Conservation (phyloP, 92 coral and sea anemone genomes). For the Porites divaricata region DNA sequence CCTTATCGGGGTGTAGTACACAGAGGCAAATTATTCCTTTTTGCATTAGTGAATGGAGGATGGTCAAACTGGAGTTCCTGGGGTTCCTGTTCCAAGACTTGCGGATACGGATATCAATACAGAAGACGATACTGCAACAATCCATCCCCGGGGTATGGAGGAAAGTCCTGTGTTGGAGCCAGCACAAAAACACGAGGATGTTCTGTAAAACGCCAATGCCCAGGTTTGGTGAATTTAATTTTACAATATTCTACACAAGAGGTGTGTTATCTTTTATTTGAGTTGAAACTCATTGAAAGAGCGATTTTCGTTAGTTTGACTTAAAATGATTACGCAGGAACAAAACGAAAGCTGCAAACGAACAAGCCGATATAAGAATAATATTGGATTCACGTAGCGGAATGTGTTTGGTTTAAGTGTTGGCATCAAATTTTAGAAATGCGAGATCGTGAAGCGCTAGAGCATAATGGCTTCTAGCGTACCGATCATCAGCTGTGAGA, state of each 20-base stretch:
- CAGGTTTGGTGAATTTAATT: neutral
- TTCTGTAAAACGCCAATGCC: neutral
- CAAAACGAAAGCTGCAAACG: too few species aligned
- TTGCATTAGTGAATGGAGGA: slow-evolving; percentile 20
- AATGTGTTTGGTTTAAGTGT: too few species aligned
- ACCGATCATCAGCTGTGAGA: neutral
- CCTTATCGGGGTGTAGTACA: too few species aligned
- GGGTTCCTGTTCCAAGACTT: slow-evolving; percentile 37
- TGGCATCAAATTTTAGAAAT: too few species aligned
- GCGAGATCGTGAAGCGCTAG: neutral
- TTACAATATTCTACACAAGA: too few species aligned
- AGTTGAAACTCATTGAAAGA: neutral
- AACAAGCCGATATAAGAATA: too few species aligned
- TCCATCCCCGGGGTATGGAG: slow-evolving; percentile 27
- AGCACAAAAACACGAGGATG: slow-evolving; percentile 12
- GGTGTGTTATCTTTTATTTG: neutral
- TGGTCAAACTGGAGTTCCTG: slow-evolving; percentile 42
- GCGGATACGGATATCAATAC: slow-evolving; percentile 38
- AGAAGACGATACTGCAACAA: slow-evolving; percentile 28
- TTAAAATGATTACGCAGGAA: too few species aligned
- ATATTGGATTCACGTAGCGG: too few species aligned
- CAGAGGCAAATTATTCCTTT: neutral
- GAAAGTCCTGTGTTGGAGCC: slow-evolving; percentile 28
- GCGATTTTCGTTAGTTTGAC: too few species aligned
- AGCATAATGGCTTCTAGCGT: neutral